These are phyloP conservation scores for Bradypus variegatus DNA, from an alignment of 2,797 vertebrate species.

Conservation along the genomic window DNA sequence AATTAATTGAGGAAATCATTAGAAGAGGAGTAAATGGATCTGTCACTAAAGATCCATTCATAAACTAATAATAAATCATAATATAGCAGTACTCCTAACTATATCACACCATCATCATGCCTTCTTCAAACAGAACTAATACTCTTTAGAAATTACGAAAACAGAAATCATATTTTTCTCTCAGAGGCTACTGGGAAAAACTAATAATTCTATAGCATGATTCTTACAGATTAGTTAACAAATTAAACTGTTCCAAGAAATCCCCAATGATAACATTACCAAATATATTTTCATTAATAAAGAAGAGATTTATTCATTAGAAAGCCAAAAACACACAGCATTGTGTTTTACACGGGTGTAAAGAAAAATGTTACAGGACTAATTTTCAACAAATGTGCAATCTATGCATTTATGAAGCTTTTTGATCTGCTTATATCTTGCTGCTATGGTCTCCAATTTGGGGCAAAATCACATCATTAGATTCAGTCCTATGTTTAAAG, in stretches of 20 bases:
- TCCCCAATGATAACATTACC: not conserved
- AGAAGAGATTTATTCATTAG: conserved; percentile 1
- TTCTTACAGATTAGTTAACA: not conserved
- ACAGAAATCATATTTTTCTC: not conserved
- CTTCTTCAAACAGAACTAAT: not conserved
- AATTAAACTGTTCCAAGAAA: conserved; percentile 14
- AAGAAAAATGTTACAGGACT: not conserved
- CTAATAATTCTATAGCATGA: not conserved
- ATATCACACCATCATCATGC: not conserved
- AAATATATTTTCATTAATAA: conserved; percentile 11
- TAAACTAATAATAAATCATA: not conserved
- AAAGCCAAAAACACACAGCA: conserved; percentile 8
- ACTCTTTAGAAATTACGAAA: not conserved
- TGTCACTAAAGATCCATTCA: not conserved
- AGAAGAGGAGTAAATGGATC: not conserved
- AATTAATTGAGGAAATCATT: not conserved
- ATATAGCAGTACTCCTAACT: not conserved
- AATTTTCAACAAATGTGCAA: not conserved
- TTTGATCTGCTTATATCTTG: not conserved
- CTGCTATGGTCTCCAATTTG: not conserved
- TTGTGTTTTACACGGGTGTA: not conserved
- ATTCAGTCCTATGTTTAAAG: not conserved
- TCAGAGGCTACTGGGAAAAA: not conserved
- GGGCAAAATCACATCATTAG: not conserved
- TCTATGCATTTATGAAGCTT: not conserved